Evolutionary conservation across 2,888 invertebrate genomes (phyloP), one percentile per base, ranked within the genome.

Genomic region (Malacosoma neustria): DNA sequence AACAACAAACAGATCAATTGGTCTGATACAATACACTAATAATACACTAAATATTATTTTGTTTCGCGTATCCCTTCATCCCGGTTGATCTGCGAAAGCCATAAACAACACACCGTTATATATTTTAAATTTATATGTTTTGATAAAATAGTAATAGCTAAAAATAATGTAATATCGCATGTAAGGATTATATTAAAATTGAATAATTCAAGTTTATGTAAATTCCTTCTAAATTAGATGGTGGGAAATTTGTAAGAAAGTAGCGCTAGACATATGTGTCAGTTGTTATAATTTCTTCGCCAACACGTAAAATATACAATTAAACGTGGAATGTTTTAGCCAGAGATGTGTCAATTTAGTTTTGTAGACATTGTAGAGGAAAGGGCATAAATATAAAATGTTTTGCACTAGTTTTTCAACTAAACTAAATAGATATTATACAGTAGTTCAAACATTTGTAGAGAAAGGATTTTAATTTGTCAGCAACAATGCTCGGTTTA

Each of bases 1-100:
- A 79, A 82, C 79, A 82, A 82, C 79, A 82, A 82, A 82, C 84
- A 82, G 73, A 81, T 77, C 74, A 74, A 79, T 79, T 71, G 72
- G 67, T 67, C 71, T 74, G 71, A 68, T 70, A 70, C 63, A n/a
- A n/a, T n/a, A n/a, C n/a, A n/a, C n/a, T n/a, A 63, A 60, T 66
- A 66, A 62, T 65, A 61, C 65, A 61, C 60, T 54, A 59, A 61
- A 70, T 61, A 59, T 62, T 51, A 62, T 22, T 22, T 22, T 9
- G 5, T 22, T 9, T 22, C 5, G 6, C 9, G 5, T 7, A 22
- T 22, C 22, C 22, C 22, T 22, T 22, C 22, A 22, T 22, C 9
- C 9, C 52, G 46, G 51, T 54, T 47, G 54, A 55, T 56, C 51
- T 37, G 46, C 58, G 57, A 51, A 52, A 56, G 57, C 63, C 58